Conservation (phyloP, 2,888 invertebrate genomes). For the Drosophila fulvimacula region DNA sequence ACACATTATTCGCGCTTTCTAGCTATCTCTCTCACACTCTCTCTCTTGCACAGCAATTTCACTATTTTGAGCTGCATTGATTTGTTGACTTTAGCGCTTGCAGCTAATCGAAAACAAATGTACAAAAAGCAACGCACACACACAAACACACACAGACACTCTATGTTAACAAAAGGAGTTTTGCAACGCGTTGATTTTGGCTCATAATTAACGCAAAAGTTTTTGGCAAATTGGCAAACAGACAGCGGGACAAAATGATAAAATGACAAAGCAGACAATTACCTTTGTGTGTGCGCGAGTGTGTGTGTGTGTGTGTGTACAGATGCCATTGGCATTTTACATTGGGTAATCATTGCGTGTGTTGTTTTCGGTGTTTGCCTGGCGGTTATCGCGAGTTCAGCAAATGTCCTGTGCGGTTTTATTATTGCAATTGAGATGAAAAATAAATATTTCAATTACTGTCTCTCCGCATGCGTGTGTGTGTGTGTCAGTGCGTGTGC, state of each 20-base stretch:
- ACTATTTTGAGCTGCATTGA: conserved; percentile 69
- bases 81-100: conserved; percentile 75
- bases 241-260: conserved; percentile 39
- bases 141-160: background rate
- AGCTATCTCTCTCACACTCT: background rate
- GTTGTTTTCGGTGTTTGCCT: conserved; percentile 44
- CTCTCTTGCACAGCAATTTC: conserved; percentile 17
- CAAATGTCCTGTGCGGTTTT: conserved; percentile 62
- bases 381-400: conserved; percentile 51
- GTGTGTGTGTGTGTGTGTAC: conserved; percentile 10
- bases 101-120: conserved; percentile 79
- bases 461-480: background rate
- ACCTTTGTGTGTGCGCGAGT: conserved; percentile 53
- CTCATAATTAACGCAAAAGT: conserved; percentile 76
- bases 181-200: conserved; percentile 68
- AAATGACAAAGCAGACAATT: conserved; percentile 69
- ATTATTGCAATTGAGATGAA: conserved; percentile 76
- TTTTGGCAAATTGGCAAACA: conserved; percentile 77
- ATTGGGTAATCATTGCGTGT: conserved; percentile 13
- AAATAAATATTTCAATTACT: conserved; percentile 80
- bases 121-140: conserved; percentile 48
- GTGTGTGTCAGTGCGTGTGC: conserved; percentile 1
- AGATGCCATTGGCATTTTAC: conserved; percentile 45
- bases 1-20: conserved; percentile 38
- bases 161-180: conserved; percentile 51